Base-by-base conservation (phyloP, 37 sponge, comb jelly and placozoan genomes). In the Spongilla lacustris region DNA sequence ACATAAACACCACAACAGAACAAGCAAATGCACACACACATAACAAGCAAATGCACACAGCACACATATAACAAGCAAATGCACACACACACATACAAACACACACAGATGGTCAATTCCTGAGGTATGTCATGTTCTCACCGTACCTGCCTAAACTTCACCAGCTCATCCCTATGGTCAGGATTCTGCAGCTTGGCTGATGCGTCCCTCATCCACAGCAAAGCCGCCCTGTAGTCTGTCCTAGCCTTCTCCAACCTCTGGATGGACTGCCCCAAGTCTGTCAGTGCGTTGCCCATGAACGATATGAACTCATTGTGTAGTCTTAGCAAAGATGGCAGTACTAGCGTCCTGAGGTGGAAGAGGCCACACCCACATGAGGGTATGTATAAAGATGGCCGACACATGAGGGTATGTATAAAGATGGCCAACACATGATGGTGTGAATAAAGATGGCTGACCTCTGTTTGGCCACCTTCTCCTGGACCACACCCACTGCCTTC, bases 131-230 rank as follows among this genome's bases (percentile, higher is more conserved):
- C 6, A 32, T 19, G 21, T 30, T 17, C 31, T 33, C 33, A n/a
- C 41, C 76, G 31, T 79, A 94, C 96, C 85, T 95, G 85, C 82
- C 97, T 88, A 77, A 90, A 97, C 49, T 86, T 82, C 5, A 38
- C 69, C 33, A 97, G 89, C 75, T 93, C 91, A 67, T 93, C 69
- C 2, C 74, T 36, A 67, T 88, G 80, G 78, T 97, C 97, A 29
- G 97, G 97, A 77, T 95, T 85, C 21, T 88, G 76, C 17, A 97
- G 92, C 71, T 97, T 88, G 71, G 76, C 85, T 0, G 96, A 95
- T 32, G 84, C 96, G 28, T 95, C 82, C 76, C 88, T 89, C 85
- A 97, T 83, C 97, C 97, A 97, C 70, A 97, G 89, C 71, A 97
- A 81, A 23, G 95, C 96, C 11, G 96, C 96, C 13, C 96, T 71